Evolutionary conservation across 1,140 invertebrate genomes (phyloP).

Genomic region (Cotesia glomerata): DNA sequence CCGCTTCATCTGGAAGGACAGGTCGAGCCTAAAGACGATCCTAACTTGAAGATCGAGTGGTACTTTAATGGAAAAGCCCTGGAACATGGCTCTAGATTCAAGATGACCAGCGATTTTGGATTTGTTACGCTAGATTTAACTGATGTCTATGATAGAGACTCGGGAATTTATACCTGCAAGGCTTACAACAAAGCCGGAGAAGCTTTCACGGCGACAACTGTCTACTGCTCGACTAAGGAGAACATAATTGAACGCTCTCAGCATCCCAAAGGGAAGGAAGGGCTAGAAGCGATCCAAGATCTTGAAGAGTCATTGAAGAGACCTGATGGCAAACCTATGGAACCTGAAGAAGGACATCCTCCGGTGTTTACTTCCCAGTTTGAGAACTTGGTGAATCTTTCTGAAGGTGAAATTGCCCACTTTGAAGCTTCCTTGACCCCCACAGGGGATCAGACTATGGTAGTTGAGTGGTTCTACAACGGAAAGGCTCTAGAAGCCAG

Average conservation of each 20-base stretch:
- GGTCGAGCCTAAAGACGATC: constrained; percentile 96
- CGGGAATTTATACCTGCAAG: constrained; percentile 92
- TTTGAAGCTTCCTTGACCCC: constrained; percentile 94
- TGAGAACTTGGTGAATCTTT: constrained; percentile 79
- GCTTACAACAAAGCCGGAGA: constrained; percentile 86
- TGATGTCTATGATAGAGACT: constrained; percentile 90
- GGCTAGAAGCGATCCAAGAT: constrained; percentile 88
- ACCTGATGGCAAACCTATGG: constrained; percentile 71
- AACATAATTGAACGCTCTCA: constrained; percentile 86
- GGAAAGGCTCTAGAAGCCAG: constrained; percentile 86
- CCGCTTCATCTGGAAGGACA: constrained; percentile 90
- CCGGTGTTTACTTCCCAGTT: constrained; percentile 89
- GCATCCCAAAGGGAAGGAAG: constrained; percentile 91
- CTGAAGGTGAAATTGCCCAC: constrained; percentile 90
- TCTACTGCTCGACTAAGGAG: constrained; percentile 82
- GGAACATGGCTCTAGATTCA: constrained; percentile 84
- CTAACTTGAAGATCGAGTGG: constrained; percentile 93
- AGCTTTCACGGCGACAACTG: constrained; percentile 88
- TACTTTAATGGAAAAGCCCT: constrained; percentile 90
- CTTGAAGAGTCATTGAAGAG: constrained; percentile 84
- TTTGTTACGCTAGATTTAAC: constrained; percentile 89
- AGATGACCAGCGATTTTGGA: constrained; percentile 89
- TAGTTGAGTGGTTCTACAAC: constrained; percentile 98
- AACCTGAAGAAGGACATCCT: constrained; percentile 79
- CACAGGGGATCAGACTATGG: constrained; percentile 94